Percentiles rank a stretch among this genome's conserved stretches.
Conservation (phyloP, 2,797 vertebrate species). For the Cryptoprocta ferox region DNA sequence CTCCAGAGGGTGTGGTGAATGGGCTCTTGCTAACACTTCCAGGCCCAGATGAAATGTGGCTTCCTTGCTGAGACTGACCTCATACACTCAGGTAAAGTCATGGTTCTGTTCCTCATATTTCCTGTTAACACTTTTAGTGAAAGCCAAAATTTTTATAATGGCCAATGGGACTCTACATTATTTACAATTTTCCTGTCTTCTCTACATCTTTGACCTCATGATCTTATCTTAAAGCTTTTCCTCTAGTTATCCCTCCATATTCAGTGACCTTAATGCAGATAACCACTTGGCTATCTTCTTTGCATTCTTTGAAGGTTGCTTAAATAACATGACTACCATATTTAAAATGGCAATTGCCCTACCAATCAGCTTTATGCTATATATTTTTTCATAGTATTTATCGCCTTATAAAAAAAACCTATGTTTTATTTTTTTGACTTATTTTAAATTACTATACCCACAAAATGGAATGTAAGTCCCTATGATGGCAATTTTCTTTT, state of each 20-base stretch:
- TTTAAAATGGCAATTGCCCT: neutral
- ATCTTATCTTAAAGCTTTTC: neutral
- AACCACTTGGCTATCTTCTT: neutral
- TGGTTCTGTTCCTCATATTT: neutral
- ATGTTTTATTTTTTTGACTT: neutral
- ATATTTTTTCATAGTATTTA: neutral
- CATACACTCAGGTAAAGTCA: neutral
- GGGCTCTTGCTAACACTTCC: neutral
- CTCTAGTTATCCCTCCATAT: neutral
- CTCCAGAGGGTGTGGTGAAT: neutral
- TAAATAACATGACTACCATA: neutral
- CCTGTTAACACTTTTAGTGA: neutral
- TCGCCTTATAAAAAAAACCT: neutral
- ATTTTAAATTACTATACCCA: neutral
- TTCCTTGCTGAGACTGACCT: neutral
- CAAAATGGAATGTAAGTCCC: neutral
- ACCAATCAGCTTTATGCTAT: neutral
- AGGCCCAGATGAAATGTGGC: neutral
- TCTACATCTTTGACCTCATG: neutral
- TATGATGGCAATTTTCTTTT: neutral
- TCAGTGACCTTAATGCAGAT: neutral
- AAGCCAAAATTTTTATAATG: neutral
- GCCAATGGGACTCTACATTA: fast-evolving
- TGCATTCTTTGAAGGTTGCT: neutral
- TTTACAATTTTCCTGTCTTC: neutral